phyloP scores from a whole-genome alignment of 2,888 invertebrate genomes.

The Diadegma fenestrale region DNA sequence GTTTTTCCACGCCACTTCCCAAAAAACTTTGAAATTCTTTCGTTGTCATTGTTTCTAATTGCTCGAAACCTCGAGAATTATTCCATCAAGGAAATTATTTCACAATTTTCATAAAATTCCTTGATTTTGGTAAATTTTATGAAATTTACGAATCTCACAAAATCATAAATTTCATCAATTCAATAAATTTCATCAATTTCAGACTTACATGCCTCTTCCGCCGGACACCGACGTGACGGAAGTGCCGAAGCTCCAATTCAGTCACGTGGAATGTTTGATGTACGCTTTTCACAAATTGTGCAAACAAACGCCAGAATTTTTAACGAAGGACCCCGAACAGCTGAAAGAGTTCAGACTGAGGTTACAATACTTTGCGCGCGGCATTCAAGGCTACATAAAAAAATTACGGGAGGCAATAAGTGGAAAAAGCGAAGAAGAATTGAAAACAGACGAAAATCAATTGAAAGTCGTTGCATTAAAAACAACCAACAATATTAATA shows the following conservation, averaged over 20 bases:
- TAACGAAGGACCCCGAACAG: constrained; percentile 90
- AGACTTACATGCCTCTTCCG: constrained; percentile 96
- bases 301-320: constrained; percentile 91
- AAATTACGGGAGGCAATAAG: constrained; percentile 89
- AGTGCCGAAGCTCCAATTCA: constrained; percentile 95
- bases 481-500: constrained; percentile 96
- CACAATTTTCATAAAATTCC: too few species aligned
- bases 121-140: too few species aligned
- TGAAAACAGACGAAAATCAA: constrained; percentile 92
- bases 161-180: too few species aligned
- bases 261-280: constrained; percentile 96
- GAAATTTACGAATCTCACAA: too few species aligned
- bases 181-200: constrained; percentile 72
- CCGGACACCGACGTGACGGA: constrained; percentile 89
- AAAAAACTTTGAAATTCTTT: too few species aligned
- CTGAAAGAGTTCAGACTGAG: constrained; percentile 95
- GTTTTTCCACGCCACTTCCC: constrained; percentile 70
- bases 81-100: too few species aligned
- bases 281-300: constrained; percentile 91
- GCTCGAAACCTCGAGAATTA: too few species aligned
- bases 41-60: too few species aligned
- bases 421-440: constrained; percentile 90
- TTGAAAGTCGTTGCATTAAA: constrained; percentile 92
- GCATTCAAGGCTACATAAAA: constrained; percentile 94
- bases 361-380: constrained; percentile 96